Percentiles rank a stretch among this genome's conserved stretches.
Evolutionary conservation across 2,888 invertebrate species (phyloP).

Genomic region (Latrodectus hesperus): DNA sequence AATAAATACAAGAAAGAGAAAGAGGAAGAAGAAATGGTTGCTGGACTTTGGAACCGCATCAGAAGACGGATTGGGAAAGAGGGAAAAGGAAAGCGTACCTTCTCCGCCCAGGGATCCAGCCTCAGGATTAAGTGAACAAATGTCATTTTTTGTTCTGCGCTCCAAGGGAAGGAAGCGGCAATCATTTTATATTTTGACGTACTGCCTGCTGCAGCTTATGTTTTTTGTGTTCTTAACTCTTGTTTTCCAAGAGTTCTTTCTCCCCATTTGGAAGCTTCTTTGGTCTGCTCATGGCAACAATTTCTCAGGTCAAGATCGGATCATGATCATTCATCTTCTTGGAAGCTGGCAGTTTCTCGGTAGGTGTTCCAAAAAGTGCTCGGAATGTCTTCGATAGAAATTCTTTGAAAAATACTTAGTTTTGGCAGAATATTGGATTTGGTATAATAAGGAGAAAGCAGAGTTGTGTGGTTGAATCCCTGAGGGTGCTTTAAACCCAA

Average conservation of each 20-base stretch:
- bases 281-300: neutral
- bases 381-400: no score
- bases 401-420: no score
- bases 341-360: no score
- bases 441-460: no score
- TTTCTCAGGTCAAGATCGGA: neutral
- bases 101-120: neutral
- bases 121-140: constrained; percentile 24
- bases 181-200: constrained; percentile 32
- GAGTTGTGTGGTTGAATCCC: no score
- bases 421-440: no score
- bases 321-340: no score
- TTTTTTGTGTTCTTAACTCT: neutral
- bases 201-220: neutral
- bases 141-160: neutral
- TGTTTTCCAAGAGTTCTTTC: neutral
- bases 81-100: neutral
- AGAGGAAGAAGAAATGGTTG: neutral
- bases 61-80: constrained; percentile 2
- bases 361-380: no score
- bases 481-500: no score
- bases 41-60: neutral
- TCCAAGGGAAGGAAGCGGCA: constrained; percentile 1
- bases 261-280: neutral
- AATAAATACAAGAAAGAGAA: neutral